Conservation (phyloP, 2,113 vertebrate genomes). For the Orcinus orca region DNA sequence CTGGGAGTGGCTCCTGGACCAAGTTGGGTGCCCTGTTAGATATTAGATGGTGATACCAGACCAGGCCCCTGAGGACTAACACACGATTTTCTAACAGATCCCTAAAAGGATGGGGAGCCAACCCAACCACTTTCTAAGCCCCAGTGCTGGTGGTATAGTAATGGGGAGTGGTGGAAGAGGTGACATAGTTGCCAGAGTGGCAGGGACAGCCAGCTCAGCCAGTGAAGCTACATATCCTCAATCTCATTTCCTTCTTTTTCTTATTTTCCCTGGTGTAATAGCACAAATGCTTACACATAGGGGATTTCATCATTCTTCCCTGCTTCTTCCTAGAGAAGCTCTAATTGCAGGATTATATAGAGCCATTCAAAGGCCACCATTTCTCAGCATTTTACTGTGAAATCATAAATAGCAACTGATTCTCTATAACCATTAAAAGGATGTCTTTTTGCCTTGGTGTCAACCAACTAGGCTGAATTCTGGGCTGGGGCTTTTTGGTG, state of each 20-base stretch:
- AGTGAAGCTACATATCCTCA: neutral
- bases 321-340: neutral
- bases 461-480: neutral
- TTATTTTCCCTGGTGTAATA: neutral
- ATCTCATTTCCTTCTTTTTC: neutral
- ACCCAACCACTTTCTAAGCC: neutral
- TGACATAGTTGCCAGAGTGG: neutral
- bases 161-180: fast-evolving
- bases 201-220: neutral
- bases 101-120: neutral
- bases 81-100: neutral
- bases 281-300: neutral
- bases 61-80: neutral
- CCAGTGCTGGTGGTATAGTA: neutral
- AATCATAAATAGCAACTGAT: neutral
- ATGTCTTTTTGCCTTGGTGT: neutral
- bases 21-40: neutral
- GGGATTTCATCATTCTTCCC: neutral
- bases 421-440: neutral
- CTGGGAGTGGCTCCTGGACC: neutral
- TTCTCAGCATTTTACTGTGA: neutral
- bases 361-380: neutral
- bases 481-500: neutral
- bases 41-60: neutral
- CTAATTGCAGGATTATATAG: neutral